Evolutionary conservation across 2,888 invertebrate genomes (phyloP).

Genomic region (Marronus borbonicus): DNA sequence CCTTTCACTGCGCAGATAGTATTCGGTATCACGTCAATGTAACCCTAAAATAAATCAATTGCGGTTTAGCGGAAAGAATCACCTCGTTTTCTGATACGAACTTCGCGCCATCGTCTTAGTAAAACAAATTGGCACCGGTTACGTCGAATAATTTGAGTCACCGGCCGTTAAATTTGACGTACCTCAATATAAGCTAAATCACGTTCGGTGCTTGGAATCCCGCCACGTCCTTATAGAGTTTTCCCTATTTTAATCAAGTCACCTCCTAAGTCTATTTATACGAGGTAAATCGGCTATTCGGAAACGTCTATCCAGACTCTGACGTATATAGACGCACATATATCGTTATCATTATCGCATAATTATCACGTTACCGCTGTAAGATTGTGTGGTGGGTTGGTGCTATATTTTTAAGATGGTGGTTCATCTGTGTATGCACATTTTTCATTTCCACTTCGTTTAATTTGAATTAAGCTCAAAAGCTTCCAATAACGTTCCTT

Average conservation of each 20-base stretch:
- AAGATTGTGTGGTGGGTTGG: too few species aligned
- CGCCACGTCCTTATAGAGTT: neutral
- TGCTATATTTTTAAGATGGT: too few species aligned
- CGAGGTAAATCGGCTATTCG: neutral
- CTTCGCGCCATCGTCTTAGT: slow-evolving; percentile 2
- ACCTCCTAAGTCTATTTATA: slow-evolving; percentile 3
- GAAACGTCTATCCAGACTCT: too few species aligned
- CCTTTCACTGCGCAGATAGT: too few species aligned
- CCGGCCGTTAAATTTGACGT: slow-evolving; percentile 12
- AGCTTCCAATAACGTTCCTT: too few species aligned
- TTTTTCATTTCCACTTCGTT: too few species aligned
- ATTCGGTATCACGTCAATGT: too few species aligned
- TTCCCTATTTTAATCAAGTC: slow-evolving; percentile 11
- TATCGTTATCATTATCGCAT: too few species aligned
- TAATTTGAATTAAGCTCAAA: too few species aligned
- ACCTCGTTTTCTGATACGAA: slow-evolving; percentile 9
- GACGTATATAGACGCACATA: too few species aligned
- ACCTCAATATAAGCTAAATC: slow-evolving; percentile 14
- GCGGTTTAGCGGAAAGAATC: neutral
- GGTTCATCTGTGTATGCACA: too few species aligned
- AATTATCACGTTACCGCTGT: too few species aligned
- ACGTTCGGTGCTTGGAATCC: neutral
- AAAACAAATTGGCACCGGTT: slow-evolving; percentile 6
- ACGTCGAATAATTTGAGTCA: slow-evolving; percentile 19
- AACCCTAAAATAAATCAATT: slow-evolving; percentile 2